A percentile compares a stretch with the other conserved stretches of the same genome.
Conservation (phyloP, 1,140 invertebrate genomes). For the Apocrypta bakeri region DNA sequence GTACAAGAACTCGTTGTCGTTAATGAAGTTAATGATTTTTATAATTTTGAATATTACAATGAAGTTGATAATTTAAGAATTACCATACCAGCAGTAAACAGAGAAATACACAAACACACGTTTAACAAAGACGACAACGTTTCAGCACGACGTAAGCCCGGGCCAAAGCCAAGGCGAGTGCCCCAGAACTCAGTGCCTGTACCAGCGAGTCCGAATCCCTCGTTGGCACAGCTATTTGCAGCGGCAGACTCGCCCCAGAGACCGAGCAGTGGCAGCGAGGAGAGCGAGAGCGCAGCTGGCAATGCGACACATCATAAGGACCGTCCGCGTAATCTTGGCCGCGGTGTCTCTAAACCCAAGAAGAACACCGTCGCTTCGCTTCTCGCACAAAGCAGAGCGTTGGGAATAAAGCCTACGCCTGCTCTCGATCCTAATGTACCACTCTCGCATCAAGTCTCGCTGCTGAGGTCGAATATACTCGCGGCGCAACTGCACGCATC, state of each 20-base stretch:
- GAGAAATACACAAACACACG: neutral
- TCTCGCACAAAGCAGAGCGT: slow-evolving; percentile 86
- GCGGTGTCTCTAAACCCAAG: slow-evolving; percentile 90
- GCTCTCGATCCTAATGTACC: slow-evolving; percentile 76
- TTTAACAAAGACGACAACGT: neutral
- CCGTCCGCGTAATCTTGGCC: slow-evolving; percentile 85
- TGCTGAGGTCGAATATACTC: slow-evolving; percentile 78
- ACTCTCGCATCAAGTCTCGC: slow-evolving; percentile 77
- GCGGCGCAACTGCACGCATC: slow-evolving; percentile 75
- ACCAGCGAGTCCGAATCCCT: slow-evolving; percentile 74
- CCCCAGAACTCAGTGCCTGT: slow-evolving; percentile 76
- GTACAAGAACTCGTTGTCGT: no score
- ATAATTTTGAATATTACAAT: neutral
- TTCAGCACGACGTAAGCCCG: slow-evolving; percentile 82
- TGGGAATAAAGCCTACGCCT: slow-evolving; percentile 81
- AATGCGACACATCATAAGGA: slow-evolving; percentile 76
- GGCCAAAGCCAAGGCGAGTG: slow-evolving; percentile 81
- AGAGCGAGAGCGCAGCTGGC: slow-evolving; percentile 76
- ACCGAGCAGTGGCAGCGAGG: slow-evolving; percentile 80
- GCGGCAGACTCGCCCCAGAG: slow-evolving; percentile 77
- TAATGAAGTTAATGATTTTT: no score
- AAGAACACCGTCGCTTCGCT: slow-evolving; percentile 93
- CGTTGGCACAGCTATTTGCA: slow-evolving; percentile 75
- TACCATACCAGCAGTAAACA: neutral
- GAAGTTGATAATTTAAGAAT: neutral